Conservation (phyloP, 2,113 vertebrate species). For the Rana temporaria region DNA sequence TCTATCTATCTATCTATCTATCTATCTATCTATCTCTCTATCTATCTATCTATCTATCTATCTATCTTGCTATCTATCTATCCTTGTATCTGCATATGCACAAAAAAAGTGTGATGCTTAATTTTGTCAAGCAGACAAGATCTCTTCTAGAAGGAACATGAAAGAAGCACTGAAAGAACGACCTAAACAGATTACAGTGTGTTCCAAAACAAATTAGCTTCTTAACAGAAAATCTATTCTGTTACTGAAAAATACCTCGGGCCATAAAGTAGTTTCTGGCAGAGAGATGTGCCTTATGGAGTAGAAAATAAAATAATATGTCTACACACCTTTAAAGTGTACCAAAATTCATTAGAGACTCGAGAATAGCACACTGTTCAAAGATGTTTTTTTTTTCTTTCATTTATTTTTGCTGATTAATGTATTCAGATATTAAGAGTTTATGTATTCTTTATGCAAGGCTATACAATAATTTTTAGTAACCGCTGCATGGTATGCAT, state of each 20-base stretch:
- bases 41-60: slow-evolving; percentile 4
- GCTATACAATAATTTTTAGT: neutral
- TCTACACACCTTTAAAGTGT: slow-evolving; percentile 2
- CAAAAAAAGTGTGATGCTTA: neutral
- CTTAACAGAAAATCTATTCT: slow-evolving; percentile 52
- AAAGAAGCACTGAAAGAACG: slow-evolving; percentile 18
- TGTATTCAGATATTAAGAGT: neutral
- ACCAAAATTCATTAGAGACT: slow-evolving; percentile 10
- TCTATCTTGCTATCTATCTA: neutral
- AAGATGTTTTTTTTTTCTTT: neutral
- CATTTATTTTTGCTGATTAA: neutral
- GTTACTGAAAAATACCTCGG: slow-evolving; percentile 52
- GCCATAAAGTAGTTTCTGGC: slow-evolving; percentile 33
- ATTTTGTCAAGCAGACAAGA: neutral
- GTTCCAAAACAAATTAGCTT: slow-evolving; percentile 54
- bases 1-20: neutral
- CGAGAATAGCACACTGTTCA: neutral
- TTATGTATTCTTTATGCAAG: neutral
- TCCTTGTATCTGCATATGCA: no score
- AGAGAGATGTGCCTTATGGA: slow-evolving; percentile 15
- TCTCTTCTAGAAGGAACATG: slow-evolving; percentile 29
- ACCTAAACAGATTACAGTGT: slow-evolving; percentile 47
- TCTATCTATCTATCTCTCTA: neutral
- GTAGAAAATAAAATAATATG: slow-evolving; percentile 42
- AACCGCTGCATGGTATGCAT: neutral